Base-by-base conservation (phyloP, 2,113 vertebrate genomes). In the Gobius niger region DNA sequence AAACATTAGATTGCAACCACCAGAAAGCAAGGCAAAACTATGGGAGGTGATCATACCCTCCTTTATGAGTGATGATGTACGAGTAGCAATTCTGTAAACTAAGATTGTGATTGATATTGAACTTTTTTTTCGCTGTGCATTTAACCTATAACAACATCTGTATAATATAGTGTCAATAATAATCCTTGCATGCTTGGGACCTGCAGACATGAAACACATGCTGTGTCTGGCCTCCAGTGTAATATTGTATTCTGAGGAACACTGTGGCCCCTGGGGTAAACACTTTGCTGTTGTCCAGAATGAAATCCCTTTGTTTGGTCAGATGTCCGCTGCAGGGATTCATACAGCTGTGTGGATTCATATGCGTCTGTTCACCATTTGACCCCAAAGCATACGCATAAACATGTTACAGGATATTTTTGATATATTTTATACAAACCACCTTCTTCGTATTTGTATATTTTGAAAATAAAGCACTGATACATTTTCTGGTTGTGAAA, bases 271-370 rank as follows among this genome's bases (percentile, higher is more conserved):
- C 42, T 63, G n/a, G 6, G 68, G 70, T 76, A 60, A 72, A 51
- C 61, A 53, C 63, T 57, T 40, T 49, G 72, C 77, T 76, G 72
- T 74, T 51, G 65, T 66, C 80, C 76, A 79, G 73, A 59, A 44
- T 70, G 60, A 80, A 80, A 77, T 82, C 70, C 74, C 80, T 76
- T 86, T 90, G 87, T 89, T 90, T 89, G 74, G 78, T 90, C 84
- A 90, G 86, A 85, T 90, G 89, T 80, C 49, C 76, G 1, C 89
- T 65, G 84, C 79, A 47, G 85, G 79, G 70, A 72, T 69, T 16
- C 41, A 16, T 72, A 67, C 41, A 0, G 52, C 46, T 70, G 81
- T 70, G 42, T 50, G 76, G 53, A 50, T 40, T 63, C 66, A 52
- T 78, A 82, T 60, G 59, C 65, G 63, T 76, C 68, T 76, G 6